A percentile compares a stretch with the other conserved stretches of the same genome.
These are phyloP conservation scores for Podarcis muralis DNA, from an alignment of 2,113 vertebrate genomes.

Conservation along the genomic window DNA sequence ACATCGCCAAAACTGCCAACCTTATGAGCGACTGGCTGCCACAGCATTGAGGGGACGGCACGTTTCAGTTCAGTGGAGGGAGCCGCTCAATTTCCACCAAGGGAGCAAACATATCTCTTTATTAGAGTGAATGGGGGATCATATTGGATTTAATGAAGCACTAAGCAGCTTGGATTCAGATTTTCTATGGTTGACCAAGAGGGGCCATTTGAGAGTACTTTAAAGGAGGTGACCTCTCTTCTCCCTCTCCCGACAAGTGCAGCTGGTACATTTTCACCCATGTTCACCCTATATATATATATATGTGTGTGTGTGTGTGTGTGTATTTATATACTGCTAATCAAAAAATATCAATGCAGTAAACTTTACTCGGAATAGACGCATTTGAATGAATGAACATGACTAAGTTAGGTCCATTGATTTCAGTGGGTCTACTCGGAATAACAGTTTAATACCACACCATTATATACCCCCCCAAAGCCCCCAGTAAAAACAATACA, in stretches of 20 bases:
- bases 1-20: neutral
- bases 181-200: neutral
- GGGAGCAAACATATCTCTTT: neutral
- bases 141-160: neutral
- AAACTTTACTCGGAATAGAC: too few species aligned
- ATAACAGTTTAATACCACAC: too few species aligned
- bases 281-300: neutral
- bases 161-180: neutral
- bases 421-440: too few species aligned
- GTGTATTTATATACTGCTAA: too few species aligned
- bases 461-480: too few species aligned
- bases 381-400: too few species aligned
- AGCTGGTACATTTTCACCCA: neutral
- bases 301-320: too few species aligned
- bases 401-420: too few species aligned
- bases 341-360: too few species aligned
- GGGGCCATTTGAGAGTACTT: neutral
- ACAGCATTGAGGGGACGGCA: neutral
- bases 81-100: neutral
- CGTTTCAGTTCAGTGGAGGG: neutral
- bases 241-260: neutral
- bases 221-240: neutral
- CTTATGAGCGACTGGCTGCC: neutral
- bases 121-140: neutral
- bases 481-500: too few species aligned